Percentiles rank a stretch among this genome's conserved stretches.
phyloP scores from a whole-genome alignment of 2,888 invertebrate species.

The Flexamia atlantica region DNA sequence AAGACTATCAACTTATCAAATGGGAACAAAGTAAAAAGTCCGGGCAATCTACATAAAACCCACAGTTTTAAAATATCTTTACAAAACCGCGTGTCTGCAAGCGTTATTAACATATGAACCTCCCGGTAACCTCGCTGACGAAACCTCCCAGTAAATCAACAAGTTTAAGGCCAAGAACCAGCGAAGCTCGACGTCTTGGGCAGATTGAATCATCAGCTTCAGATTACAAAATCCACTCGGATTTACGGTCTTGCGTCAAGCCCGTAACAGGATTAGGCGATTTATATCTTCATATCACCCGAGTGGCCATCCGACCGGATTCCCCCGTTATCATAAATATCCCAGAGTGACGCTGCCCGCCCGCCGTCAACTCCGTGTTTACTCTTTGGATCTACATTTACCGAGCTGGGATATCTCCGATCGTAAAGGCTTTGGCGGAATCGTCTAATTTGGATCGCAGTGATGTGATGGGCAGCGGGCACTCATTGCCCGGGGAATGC shows the following conservation, averaged over 20 bases:
- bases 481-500: neutral
- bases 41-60: too few relatives aligned
- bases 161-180: neutral
- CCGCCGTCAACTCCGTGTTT: neutral
- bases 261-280: slow-evolving; percentile 26
- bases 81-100: too few relatives aligned
- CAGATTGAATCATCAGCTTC: slow-evolving; percentile 34
- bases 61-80: too few relatives aligned
- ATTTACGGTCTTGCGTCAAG: slow-evolving; percentile 9
- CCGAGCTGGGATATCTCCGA: neutral
- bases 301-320: neutral
- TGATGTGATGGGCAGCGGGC: neutral
- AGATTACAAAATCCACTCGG: neutral
- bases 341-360: neutral
- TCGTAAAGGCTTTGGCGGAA: neutral
- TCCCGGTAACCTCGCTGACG: too few relatives aligned
- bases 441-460: slow-evolving; percentile 34
- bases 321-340: slow-evolving; percentile 8
- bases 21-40: too few relatives aligned
- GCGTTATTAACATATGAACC: too few relatives aligned
- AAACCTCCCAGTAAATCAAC: slow-evolving; percentile 17
- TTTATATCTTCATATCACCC: slow-evolving; percentile 29
- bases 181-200: neutral
- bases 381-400: slow-evolving; percentile 14
- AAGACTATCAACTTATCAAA: too few relatives aligned